A percentile compares a stretch with the other conserved stretches of the same genome.
Conservation (phyloP, 2,797 vertebrate species). For the Brachymystax lenok region DNA sequence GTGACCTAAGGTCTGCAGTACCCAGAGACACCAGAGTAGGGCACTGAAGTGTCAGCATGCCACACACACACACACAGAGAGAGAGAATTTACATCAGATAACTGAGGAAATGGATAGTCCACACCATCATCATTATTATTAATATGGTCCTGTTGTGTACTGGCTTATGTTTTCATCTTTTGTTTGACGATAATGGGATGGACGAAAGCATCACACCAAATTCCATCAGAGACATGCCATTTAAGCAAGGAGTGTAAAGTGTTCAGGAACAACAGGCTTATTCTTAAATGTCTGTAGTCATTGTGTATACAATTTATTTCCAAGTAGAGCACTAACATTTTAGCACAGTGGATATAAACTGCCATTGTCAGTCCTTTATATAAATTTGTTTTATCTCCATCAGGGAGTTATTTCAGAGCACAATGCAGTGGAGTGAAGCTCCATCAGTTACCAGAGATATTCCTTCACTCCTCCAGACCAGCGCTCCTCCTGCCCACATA, state of each 20-base stretch:
- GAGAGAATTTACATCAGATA: too few relatives aligned
- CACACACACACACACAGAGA: too few relatives aligned
- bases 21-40: slow-evolving; percentile 42
- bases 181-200: too few relatives aligned
- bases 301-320: slow-evolving; percentile 32
- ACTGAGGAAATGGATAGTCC: too few relatives aligned
- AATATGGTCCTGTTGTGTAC: too few relatives aligned
- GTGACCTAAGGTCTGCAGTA: slow-evolving; percentile 35
- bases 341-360: slow-evolving; percentile 43
- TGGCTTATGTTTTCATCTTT: too few relatives aligned
- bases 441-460: slow-evolving; percentile 65
- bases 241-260: slow-evolving; percentile 10
- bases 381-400: slow-evolving; percentile 30
- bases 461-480: slow-evolving; percentile 59
- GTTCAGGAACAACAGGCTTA: slow-evolving; percentile 12
- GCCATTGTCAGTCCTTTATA: slow-evolving; percentile 53
- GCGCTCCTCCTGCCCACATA: slow-evolving; percentile 58
- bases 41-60: slow-evolving; percentile 47
- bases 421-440: slow-evolving; percentile 63
- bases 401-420: slow-evolving; percentile 55
- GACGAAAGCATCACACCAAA: too few relatives aligned
- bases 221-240: neutral
- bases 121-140: too few relatives aligned
- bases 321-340: slow-evolving; percentile 52
- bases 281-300: neutral